A percentile compares a stretch with the other conserved stretches of the same genome.
Evolutionary conservation across 2,113 vertebrate species (phyloP).

Genomic region (Xenopus laevis): DNA sequence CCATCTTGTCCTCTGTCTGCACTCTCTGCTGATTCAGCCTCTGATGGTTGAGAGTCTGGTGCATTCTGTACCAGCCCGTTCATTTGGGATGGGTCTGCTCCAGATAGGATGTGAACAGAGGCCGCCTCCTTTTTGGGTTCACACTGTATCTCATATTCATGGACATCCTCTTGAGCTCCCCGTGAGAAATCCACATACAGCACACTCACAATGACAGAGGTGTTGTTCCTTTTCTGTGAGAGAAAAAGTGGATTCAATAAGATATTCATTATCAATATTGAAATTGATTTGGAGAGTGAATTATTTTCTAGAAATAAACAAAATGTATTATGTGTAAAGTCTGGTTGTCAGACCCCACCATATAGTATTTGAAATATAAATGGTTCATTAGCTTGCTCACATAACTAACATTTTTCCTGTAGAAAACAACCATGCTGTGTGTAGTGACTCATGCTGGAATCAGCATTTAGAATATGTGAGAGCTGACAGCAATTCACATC

Average conservation of each 20-base stretch:
- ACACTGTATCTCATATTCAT: constrained; percentile 86
- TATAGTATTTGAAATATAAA: no score
- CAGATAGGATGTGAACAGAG: constrained; percentile 72
- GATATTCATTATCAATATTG: neutral
- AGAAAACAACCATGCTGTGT: no score
- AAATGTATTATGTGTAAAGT: no score
- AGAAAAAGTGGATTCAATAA: constrained; percentile 18
- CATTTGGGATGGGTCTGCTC: constrained; percentile 66
- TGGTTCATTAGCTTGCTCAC: no score
- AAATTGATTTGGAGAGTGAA: neutral
- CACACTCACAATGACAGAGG: constrained; percentile 80
- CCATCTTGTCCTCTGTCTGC: constrained; percentile 71
- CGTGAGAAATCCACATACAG: constrained; percentile 87
- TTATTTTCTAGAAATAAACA: no score
- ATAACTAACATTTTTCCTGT: no score
- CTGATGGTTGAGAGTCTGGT: constrained; percentile 54
- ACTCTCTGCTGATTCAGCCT: neutral
- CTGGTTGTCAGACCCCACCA: no score
- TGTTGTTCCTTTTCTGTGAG: constrained; percentile 83
- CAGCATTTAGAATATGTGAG: no score
- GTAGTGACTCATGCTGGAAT: no score
- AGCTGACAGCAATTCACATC: no score
- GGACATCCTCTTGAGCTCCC: constrained; percentile 68
- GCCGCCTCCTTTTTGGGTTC: constrained; percentile 85
- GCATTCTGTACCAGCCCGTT: constrained; percentile 68